Evolutionary conservation across 2,113 vertebrate species (phyloP).

Genomic region (Antechinus flavipes): DNA sequence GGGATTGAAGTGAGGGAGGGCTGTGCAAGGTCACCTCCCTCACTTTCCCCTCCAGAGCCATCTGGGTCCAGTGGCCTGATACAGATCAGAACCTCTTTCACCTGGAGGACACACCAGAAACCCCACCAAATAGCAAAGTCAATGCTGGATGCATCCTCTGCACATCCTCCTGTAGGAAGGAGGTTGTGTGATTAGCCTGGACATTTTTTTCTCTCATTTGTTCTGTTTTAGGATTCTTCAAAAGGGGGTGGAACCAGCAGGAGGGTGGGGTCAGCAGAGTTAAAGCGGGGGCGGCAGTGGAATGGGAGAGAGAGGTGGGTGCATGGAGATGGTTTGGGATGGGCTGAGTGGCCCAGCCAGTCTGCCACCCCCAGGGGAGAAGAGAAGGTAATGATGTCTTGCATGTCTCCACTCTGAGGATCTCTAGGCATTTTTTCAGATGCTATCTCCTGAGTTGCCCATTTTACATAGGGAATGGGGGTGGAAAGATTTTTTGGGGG

Average conservation of each 20-base stretch:
- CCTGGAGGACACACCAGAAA: neutral
- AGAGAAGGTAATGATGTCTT: constrained; percentile 17
- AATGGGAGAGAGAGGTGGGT: constrained; percentile 7
- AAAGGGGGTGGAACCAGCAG: neutral
- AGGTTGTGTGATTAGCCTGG: accelerated
- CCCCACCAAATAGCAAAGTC: neutral
- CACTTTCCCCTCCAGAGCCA: too few species aligned
- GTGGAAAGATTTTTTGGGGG: too few species aligned
- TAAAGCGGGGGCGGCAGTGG: neutral
- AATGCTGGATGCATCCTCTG: accelerated
- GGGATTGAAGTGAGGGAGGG: too few species aligned
- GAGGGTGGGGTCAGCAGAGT: neutral
- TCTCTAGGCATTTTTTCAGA: neutral
- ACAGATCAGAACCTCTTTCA: too few species aligned
- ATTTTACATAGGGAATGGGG: neutral
- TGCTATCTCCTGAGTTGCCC: constrained; percentile 6
- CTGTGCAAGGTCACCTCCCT: too few species aligned
- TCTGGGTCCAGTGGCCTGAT: too few species aligned
- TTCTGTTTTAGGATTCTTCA: neutral
- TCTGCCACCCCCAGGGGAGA: constrained; percentile 46
- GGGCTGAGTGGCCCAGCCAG: constrained; percentile 1
- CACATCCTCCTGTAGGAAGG: neutral
- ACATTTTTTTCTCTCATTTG: neutral
- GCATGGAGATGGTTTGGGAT: neutral
- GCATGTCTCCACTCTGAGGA: neutral